Evolutionary conservation across 37 sponge, comb jelly and placozoan genomes (phyloP).

Genomic region (Aplysina aerophoba): DNA sequence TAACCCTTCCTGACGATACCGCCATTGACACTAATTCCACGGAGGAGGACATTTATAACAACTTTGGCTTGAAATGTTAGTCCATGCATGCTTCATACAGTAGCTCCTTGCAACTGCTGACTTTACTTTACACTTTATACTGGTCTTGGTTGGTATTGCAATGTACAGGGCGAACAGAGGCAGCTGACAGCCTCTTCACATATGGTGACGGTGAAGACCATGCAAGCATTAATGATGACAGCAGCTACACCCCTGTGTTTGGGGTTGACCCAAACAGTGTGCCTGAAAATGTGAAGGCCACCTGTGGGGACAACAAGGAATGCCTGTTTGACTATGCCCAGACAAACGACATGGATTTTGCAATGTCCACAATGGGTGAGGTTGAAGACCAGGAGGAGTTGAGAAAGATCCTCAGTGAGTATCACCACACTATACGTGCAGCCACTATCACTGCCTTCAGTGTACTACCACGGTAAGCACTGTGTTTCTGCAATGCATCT

Average conservation of each 20-base stretch:
- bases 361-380: not conserved
- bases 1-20: constrained; percentile 41
- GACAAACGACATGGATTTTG: not conserved
- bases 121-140: not conserved
- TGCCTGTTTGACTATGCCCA: constrained; percentile 3
- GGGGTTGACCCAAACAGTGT: constrained; percentile 9
- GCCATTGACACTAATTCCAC: constrained; percentile 12
- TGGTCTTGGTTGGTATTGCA: no score
- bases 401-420: constrained; percentile 2
- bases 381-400: not conserved
- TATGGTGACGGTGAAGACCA: not conserved
- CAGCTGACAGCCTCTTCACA: not conserved
- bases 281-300: not conserved
- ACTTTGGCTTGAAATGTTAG: constrained; percentile 70
- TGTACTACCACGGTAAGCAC: no score
- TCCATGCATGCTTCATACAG: not conserved
- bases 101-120: not conserved
- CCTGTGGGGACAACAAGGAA: not conserved
- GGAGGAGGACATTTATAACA: constrained; percentile 50
- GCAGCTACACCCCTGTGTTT: not conserved
- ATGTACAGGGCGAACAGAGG: not conserved
- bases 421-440: not conserved
- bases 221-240: not conserved
- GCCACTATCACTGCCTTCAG: no score
- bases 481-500: not conserved